phyloP scores from a whole-genome alignment of 2,797 vertebrate genomes.

The Myotis pilosus region DNA sequence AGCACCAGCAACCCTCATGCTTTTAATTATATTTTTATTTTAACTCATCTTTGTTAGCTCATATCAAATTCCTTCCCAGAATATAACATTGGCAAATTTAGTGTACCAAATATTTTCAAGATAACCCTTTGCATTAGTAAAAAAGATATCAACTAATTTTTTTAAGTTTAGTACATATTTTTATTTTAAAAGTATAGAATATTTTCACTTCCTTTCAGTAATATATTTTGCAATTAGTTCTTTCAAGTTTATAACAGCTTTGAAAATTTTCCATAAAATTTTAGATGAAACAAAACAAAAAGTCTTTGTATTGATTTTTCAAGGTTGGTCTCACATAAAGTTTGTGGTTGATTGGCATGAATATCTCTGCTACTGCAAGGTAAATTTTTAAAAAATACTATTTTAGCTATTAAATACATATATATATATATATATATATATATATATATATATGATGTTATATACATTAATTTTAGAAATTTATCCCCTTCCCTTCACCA shows the following conservation, averaged over 20 bases:
- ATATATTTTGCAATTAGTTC: not conserved
- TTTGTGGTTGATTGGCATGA: not conserved
- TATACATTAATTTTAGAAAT: not conserved
- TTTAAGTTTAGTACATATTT: not conserved
- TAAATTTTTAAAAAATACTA: not conserved
- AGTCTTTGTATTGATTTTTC: slow-evolving; percentile 49
- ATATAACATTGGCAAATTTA: not conserved
- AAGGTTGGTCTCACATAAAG: not conserved
- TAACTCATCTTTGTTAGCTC: not conserved
- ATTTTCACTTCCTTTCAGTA: not conserved
- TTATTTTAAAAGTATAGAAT: not conserved
- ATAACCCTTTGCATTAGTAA: slow-evolving; percentile 29
- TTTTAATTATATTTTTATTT: not conserved
- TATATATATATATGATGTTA: not conserved
- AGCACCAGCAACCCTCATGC: not conserved
- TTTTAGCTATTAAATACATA: not conserved
- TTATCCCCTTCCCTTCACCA: rapidly evolving
- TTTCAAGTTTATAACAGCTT: not conserved
- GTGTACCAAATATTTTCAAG: not conserved
- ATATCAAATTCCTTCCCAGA: not conserved
- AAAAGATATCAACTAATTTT: not conserved
- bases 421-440: not conserved
- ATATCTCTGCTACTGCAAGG: not conserved
- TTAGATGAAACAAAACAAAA: not conserved
- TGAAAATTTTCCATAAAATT: not conserved